Percentiles rank a stretch among this genome's conserved stretches.
These are phyloP conservation scores for Geothlypis trichas DNA, from an alignment of 2,113 vertebrate species.

Conservation along the genomic window DNA sequence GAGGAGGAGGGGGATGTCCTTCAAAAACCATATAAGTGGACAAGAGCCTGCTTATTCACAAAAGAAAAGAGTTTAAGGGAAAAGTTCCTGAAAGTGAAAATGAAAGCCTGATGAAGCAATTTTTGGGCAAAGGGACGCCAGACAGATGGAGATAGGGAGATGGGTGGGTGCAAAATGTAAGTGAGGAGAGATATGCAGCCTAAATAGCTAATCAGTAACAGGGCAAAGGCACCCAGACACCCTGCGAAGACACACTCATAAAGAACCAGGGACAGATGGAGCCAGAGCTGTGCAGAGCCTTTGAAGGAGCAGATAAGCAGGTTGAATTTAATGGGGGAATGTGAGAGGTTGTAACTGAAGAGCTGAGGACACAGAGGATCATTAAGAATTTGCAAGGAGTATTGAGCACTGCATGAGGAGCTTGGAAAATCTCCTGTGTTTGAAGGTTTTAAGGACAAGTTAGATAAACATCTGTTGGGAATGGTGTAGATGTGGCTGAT, in stretches of 20 bases:
- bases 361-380: constrained; percentile 50
- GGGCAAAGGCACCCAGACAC: constrained; percentile 60
- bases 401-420: constrained; percentile 3
- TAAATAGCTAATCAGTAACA: constrained; percentile 59
- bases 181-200: constrained; percentile 25
- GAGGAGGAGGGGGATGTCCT: not conserved
- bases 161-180: constrained; percentile 25
- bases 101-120: not conserved
- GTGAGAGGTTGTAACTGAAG: constrained; percentile 63
- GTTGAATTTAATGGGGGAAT: constrained; percentile 60
- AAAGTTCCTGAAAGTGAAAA: constrained; percentile 47
- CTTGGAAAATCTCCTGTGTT: constrained; percentile 19
- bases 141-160: constrained; percentile 52
- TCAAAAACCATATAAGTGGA: not conserved
- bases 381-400: constrained; percentile 59
- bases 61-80: not conserved
- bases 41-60: not conserved
- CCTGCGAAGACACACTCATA: constrained; percentile 52
- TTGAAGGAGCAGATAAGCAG: constrained; percentile 64
- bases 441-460: constrained; percentile 26
- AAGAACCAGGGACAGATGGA: constrained; percentile 64
- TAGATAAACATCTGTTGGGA: constrained; percentile 58
- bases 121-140: constrained; percentile 25
- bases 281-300: constrained; percentile 49
- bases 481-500: constrained; percentile 50